Percentiles rank a stretch among this genome's conserved stretches.
Conservation (phyloP, 2,797 vertebrate species). For the Corythornis leucogaster region DNA sequence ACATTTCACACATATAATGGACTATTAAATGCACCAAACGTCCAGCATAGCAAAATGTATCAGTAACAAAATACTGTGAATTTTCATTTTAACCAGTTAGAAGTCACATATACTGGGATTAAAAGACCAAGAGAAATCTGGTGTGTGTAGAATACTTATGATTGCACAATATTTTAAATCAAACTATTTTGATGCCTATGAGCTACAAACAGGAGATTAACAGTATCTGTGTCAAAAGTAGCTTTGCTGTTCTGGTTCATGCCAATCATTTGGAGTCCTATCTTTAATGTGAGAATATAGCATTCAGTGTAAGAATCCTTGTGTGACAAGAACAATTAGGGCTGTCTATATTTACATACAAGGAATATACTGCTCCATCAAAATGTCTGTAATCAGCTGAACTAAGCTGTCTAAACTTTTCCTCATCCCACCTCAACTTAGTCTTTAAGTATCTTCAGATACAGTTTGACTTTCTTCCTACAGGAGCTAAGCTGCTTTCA, state of each 20-base stretch:
- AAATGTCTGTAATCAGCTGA: not conserved
- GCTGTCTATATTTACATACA: not conserved
- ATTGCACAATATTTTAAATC: not conserved
- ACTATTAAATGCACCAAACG: not conserved
- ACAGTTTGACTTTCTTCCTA: not conserved
- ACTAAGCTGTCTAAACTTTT: not conserved
- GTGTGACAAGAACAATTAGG: not conserved
- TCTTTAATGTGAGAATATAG: not conserved
- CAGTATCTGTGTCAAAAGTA: not conserved
- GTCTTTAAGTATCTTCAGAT: not conserved
- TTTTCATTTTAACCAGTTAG: not conserved
- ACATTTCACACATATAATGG: not conserved
- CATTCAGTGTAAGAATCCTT: not conserved
- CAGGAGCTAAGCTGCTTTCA: not conserved
- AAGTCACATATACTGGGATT: not conserved
- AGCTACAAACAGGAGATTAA: not conserved
- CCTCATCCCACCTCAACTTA: not conserved
- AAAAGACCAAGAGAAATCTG: not conserved
- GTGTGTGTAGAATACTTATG: not conserved
- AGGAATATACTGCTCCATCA: not conserved
- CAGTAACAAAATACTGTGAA: not conserved
- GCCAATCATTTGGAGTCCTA: not conserved
- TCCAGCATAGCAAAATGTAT: not conserved
- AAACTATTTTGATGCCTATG: not conserved
- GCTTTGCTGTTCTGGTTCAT: not conserved